phyloP scores from a whole-genome alignment of 1,140 invertebrate genomes.

The Philaenus spumarius region DNA sequence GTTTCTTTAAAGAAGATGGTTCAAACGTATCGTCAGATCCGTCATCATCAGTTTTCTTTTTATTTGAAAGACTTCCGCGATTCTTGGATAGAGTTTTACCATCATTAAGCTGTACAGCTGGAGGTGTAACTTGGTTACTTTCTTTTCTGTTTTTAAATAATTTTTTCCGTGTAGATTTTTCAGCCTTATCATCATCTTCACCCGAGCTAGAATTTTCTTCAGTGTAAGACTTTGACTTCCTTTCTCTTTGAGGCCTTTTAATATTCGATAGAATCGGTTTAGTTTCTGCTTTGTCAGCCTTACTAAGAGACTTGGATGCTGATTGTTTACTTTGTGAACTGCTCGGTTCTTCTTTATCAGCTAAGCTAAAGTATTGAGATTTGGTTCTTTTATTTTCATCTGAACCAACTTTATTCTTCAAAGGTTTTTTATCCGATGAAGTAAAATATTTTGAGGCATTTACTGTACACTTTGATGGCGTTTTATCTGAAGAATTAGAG shows the following conservation, averaged over 20 bases:
- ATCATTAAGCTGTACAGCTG: not conserved
- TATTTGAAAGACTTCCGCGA: not conserved
- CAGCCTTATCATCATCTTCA: not conserved
- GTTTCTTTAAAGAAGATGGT: not conserved
- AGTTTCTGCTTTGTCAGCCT: too few relatives aligned
- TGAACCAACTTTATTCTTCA: too few relatives aligned
- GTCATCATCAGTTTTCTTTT: not conserved
- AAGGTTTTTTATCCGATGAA: too few relatives aligned
- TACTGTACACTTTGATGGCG: too few relatives aligned
- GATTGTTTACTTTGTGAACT: too few relatives aligned
- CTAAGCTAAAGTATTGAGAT: not conserved
- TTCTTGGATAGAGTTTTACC: not conserved
- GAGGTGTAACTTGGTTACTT: not conserved
- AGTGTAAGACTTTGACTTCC: too few relatives aligned
- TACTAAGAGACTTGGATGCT: too few relatives aligned
- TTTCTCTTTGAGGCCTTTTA: too few relatives aligned
- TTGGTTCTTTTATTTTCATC: not conserved
- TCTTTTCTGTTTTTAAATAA: slow-evolving; percentile 2
- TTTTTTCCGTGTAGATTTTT: not conserved
- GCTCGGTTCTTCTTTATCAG: not conserved
- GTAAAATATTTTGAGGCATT: too few relatives aligned
- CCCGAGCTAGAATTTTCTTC: not conserved
- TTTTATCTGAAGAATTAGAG: too few relatives aligned
- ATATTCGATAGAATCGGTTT: too few relatives aligned
- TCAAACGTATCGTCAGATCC: not conserved